Evolutionary conservation across 2,888 invertebrate genomes (phyloP).

Genomic region (Drosophila colorata): DNA sequence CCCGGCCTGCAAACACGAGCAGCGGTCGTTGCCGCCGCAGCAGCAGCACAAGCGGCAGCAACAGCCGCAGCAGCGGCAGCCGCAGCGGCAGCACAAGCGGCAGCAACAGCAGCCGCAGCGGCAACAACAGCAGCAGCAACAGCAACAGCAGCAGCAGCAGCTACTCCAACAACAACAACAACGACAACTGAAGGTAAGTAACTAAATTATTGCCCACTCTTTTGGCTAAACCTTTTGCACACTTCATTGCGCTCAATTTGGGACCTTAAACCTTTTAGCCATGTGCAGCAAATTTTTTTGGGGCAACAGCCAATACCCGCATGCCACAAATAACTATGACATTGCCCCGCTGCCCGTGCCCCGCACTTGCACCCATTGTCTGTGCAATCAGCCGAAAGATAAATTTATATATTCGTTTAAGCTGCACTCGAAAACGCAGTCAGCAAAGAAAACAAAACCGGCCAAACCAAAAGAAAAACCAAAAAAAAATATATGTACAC

Average conservation of each 20-base stretch:
- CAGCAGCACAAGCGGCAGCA: constrained; percentile 27
- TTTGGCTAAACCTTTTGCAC: constrained; percentile 10
- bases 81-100: constrained; percentile 12
- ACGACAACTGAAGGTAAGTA: constrained; percentile 38
- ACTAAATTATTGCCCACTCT: constrained; percentile 21
- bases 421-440: constrained; percentile 66
- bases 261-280: constrained; percentile 44
- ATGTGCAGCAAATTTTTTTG: background rate
- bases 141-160: constrained; percentile 1
- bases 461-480: background rate
- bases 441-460: constrained; percentile 27
- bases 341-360: constrained; percentile 20
- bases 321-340: constrained; percentile 33
- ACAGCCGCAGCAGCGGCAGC: constrained; percentile 21
- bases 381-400: constrained; percentile 68
- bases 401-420: constrained; percentile 68
- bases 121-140: constrained; percentile 3
- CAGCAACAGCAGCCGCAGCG: constrained; percentile 16
- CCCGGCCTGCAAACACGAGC: constrained; percentile 68
- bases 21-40: constrained; percentile 35
- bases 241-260: constrained; percentile 39
- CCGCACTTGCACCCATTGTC: constrained; percentile 5
- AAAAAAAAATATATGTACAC: constrained; percentile 13
- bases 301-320: constrained; percentile 6
- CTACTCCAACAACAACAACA: constrained; percentile 3